Conservation (phyloP, 2,113 vertebrate species). For the Taxidea taxus region DNA sequence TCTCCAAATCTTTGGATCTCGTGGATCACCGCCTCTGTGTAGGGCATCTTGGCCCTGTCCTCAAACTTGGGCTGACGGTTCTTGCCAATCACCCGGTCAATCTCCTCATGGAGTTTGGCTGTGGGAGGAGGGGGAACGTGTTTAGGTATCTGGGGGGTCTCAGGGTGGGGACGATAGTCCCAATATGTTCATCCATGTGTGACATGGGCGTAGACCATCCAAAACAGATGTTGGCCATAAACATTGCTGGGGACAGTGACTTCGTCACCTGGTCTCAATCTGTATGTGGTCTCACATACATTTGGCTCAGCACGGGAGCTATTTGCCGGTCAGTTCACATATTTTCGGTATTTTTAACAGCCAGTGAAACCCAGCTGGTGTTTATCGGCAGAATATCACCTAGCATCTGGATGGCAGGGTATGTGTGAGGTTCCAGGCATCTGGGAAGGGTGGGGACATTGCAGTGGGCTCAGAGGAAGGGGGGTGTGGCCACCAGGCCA, state of each 20-base stretch:
- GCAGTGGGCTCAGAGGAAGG: background rate
- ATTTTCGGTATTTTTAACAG: background rate
- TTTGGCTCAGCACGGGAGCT: too few relatives aligned
- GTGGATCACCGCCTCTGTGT: slow-evolving; percentile 66
- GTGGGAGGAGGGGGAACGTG: background rate
- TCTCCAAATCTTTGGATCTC: slow-evolving; percentile 67
- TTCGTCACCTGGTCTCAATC: background rate
- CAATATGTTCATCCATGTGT: background rate
- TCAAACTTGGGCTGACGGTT: slow-evolving; percentile 60
- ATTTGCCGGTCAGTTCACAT: background rate
- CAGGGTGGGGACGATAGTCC: background rate
- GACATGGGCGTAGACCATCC: background rate
- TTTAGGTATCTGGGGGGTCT: background rate
- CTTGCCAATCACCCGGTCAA: slow-evolving; percentile 67
- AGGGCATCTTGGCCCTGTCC: slow-evolving; percentile 73
- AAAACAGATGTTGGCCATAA: fast-evolving
- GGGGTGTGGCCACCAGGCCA: too few relatives aligned
- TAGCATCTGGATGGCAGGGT: background rate
- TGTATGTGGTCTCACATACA: too few relatives aligned
- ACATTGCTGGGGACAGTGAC: too few relatives aligned
- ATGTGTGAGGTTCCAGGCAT: background rate
- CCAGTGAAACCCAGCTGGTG: fast-evolving
- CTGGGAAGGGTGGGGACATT: background rate
- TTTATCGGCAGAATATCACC: background rate
- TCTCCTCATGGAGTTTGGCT: slow-evolving; percentile 73